A percentile compares a stretch with the other conserved stretches of the same genome.
Conservation (phyloP, 2,113 vertebrate species). For the Ophiodon elongatus region DNA sequence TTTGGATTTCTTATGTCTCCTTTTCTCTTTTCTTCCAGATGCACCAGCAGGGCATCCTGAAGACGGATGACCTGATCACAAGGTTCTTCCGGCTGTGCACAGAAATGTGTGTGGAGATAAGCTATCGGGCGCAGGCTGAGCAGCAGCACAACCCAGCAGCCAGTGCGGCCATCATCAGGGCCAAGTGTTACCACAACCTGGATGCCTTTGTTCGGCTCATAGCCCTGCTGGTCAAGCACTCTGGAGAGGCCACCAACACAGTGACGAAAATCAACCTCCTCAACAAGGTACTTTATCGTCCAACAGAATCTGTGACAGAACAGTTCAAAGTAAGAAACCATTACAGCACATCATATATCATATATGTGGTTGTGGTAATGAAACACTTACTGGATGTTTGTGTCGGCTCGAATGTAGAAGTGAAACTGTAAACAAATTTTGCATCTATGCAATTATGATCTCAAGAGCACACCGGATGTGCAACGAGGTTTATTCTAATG, state of each 20-base stretch:
- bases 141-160: slow-evolving; percentile 98
- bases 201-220: slow-evolving; percentile 98
- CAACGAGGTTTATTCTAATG: background rate
- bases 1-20: background rate
- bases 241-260: slow-evolving; percentile 97
- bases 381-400: background rate
- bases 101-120: slow-evolving; percentile 99
- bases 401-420: background rate
- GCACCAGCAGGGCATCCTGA: slow-evolving; percentile 99
- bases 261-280: slow-evolving; percentile 99
- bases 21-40: slow-evolving; percentile 83
- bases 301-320: background rate
- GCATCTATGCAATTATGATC: background rate
- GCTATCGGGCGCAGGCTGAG: slow-evolving; percentile 96
- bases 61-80: slow-evolving; percentile 98
- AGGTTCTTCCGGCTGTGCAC: slow-evolving; percentile 98
- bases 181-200: slow-evolving; percentile 99
- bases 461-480: background rate
- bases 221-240: slow-evolving; percentile 97
- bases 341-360: background rate
- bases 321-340: background rate
- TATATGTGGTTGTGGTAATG: background rate
- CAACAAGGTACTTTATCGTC: slow-evolving; percentile 88
- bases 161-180: slow-evolving; percentile 96
- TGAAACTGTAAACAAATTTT: background rate